These are phyloP conservation scores for Dynastes tityus DNA, from an alignment of 2,888 invertebrate species.

Conservation along the genomic window DNA sequence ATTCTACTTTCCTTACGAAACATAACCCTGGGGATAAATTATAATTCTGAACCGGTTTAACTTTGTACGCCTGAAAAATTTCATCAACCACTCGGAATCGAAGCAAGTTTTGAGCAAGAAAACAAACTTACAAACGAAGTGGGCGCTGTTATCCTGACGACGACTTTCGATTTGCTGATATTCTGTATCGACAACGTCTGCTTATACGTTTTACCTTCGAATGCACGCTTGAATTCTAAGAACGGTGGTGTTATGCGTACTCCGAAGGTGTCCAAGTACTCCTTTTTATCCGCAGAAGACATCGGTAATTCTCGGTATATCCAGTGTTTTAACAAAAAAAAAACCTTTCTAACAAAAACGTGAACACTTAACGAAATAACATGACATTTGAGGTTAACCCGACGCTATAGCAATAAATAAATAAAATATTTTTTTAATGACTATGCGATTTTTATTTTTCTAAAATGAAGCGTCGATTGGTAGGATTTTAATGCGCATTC, in stretches of 20 bases:
- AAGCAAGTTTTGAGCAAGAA: neutral
- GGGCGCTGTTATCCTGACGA: conserved; percentile 48
- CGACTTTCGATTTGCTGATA: conserved; percentile 38
- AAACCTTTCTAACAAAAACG: too few relatives aligned
- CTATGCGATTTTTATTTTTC: too few relatives aligned
- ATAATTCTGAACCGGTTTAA: conserved; percentile 16
- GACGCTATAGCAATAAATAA: too few relatives aligned
- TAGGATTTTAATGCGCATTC: too few relatives aligned
- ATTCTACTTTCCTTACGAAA: conserved; percentile 27
- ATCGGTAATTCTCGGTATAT: neutral
- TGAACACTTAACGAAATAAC: too few relatives aligned
- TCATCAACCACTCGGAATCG: neutral
- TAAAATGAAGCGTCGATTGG: too few relatives aligned
- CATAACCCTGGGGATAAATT: conserved; percentile 47
- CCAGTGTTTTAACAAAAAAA: neutral
- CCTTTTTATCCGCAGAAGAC: neutral
- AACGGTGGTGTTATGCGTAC: conserved; percentile 51
- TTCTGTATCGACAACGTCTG: conserved; percentile 49
- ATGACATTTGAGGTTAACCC: too few relatives aligned
- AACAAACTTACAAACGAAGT: conserved; percentile 48
- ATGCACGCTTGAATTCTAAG: conserved; percentile 46
- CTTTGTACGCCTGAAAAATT: conserved; percentile 45
- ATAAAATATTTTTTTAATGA: too few relatives aligned
- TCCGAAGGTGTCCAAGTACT: conserved; percentile 32
- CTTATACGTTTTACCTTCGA: conserved; percentile 49